phyloP scores from a whole-genome alignment of 2,888 invertebrate genomes.

The Steinernema hermaphroditum region DNA sequence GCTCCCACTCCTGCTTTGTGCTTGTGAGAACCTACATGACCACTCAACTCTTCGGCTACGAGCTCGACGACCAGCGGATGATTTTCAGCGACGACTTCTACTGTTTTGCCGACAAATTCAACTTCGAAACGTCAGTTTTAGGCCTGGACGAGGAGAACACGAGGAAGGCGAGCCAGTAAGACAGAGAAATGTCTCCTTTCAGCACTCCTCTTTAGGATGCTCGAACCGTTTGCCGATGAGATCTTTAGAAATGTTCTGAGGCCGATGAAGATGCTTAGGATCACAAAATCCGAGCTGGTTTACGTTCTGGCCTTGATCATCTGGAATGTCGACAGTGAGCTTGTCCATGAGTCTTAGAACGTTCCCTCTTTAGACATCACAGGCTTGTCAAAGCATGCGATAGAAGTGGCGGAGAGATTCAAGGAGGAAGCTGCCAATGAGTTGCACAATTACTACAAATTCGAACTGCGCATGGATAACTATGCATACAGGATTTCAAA shows the following conservation, averaged over 20 bases:
- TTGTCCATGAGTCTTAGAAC: background rate
- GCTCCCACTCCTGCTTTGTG: background rate
- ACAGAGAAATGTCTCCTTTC: background rate
- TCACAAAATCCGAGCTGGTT: background rate
- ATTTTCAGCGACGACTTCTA: conserved; percentile 9
- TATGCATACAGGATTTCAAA: background rate
- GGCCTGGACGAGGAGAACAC: background rate
- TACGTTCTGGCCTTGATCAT: background rate
- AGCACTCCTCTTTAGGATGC: background rate
- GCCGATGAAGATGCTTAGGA: background rate
- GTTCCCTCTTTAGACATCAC: background rate
- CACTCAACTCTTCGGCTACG: background rate
- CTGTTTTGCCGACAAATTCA: background rate
- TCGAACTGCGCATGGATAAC: background rate
- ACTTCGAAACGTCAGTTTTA: background rate
- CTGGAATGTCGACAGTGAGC: background rate
- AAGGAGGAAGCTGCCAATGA: conserved; percentile 5
- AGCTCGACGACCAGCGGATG: background rate
- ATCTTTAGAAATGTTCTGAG: background rate
- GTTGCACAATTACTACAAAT: conserved; percentile 1
- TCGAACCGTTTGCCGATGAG: background rate
- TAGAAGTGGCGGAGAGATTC: conserved; percentile 17
- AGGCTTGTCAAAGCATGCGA: background rate
- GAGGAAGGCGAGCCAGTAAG: conserved; percentile 13
- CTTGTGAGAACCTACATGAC: background rate